Evolutionary conservation across 2,113 vertebrate species (phyloP).

Genomic region (Rhombomys opimus): DNA sequence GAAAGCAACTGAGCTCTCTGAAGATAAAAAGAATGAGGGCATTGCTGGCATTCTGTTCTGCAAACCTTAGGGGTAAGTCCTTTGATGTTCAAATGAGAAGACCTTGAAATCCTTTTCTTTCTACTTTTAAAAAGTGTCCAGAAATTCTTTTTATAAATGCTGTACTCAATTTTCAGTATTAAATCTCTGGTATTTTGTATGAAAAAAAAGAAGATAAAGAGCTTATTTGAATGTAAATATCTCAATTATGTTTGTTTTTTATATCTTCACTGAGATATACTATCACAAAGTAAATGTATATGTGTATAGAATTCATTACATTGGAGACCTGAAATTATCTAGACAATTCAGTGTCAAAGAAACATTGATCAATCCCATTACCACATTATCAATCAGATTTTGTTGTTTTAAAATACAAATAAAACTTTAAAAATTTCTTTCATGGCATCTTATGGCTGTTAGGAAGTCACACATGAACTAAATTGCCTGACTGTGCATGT

Average conservation of each 20-base stretch:
- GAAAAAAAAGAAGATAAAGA: not conserved
- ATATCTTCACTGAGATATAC: conserved; percentile 41
- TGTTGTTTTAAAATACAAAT: conserved; percentile 31
- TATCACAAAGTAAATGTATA: conserved; percentile 57
- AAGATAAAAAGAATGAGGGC: conserved; percentile 80
- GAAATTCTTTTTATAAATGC: conserved; percentile 44
- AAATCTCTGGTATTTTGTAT: conserved; percentile 49
- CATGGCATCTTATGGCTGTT: not conserved
- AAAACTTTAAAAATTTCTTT: conserved; percentile 12
- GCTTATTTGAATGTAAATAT: conserved; percentile 56
- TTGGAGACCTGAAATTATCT: conserved; percentile 31
- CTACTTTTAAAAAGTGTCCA: conserved; percentile 22
- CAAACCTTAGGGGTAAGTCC: conserved; percentile 75
- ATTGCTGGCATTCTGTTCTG: conserved; percentile 73
- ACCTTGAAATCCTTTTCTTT: conserved; percentile 76
- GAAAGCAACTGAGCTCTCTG: conserved; percentile 82
- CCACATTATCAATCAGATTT: not conserved
- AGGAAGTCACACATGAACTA: not conserved
- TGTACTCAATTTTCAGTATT: conserved; percentile 25
- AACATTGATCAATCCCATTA: not conserved
- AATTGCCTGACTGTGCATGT: not conserved
- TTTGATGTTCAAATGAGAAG: conserved; percentile 82
- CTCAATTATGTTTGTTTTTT: conserved; percentile 68
- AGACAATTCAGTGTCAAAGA: conserved; percentile 14
- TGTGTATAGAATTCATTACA: conserved; percentile 45